These are phyloP conservation scores for Heteromormyrus szaboi DNA, from an alignment of 2,797 vertebrate species.

Conservation along the genomic window DNA sequence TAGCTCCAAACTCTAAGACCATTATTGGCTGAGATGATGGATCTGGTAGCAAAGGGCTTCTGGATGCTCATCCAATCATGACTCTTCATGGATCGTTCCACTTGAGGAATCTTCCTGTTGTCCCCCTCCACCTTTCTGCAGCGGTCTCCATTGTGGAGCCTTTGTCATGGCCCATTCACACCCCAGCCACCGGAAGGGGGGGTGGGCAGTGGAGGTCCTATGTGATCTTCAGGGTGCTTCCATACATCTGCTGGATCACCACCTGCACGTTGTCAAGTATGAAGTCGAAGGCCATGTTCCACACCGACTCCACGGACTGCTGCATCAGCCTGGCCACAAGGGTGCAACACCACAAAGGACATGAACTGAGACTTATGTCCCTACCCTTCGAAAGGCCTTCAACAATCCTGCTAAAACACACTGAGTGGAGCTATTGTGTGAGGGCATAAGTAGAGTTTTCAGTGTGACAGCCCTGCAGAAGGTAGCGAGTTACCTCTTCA, in stretches of 20 bases:
- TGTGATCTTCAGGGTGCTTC: constrained; percentile 90
- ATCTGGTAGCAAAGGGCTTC: not conserved
- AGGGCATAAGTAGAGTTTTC: not conserved
- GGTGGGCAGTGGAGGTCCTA: constrained; percentile 45
- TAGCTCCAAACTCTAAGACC: not conserved
- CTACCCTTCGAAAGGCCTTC: not conserved
- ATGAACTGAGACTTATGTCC: not conserved
- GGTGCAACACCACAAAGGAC: not conserved
- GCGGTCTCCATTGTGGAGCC: not conserved
- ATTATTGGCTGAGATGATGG: not conserved
- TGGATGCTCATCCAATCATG: not conserved
- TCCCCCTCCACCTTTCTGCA: not conserved
- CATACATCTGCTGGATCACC: constrained; percentile 90
- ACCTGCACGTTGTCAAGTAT: constrained; percentile 98
- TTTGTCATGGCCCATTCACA: not conserved
- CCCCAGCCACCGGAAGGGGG: not conserved
- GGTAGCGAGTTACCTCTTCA: constrained; percentile 71
- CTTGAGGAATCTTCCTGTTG: not conserved
- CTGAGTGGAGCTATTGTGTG: not conserved
- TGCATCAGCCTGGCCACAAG: constrained; percentile 80
- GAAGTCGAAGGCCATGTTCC: constrained; percentile 99
- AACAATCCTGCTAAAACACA: not conserved
- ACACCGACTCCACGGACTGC: constrained; percentile 91
- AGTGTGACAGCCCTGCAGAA: not conserved
- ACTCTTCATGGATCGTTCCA: not conserved